Conservation (phyloP, 2,113 vertebrate species). For the Oxyura jamaicensis region DNA sequence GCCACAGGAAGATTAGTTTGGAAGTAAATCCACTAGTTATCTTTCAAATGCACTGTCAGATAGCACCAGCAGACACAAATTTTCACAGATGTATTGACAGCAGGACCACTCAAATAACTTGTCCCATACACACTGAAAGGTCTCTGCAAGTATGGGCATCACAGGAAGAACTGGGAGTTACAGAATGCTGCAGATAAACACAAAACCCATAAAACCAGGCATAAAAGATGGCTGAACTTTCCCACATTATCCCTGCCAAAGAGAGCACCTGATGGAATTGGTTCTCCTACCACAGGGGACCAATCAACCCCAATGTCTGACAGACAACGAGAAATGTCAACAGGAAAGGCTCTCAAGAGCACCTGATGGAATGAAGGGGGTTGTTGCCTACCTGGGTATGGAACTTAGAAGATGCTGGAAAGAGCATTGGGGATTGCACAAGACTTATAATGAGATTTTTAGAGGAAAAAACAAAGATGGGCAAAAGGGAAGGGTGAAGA, state of each 20-base stretch:
- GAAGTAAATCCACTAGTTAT: neutral
- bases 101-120: neutral
- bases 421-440: neutral
- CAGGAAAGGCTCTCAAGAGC: neutral
- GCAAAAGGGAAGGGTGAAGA: neutral
- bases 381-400: neutral
- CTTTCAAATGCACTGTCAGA: neutral
- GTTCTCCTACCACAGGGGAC: neutral
- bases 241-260: neutral
- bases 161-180: neutral
- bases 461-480: neutral
- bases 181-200: neutral
- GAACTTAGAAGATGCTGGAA: neutral
- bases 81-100: neutral
- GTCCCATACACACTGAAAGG: neutral
- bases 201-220: neutral
- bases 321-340: neutral
- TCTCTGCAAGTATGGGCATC: neutral
- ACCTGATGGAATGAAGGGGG: neutral
- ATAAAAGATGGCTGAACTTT: neutral
- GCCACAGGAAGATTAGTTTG: neutral
- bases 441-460: neutral
- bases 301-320: neutral
- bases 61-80: neutral
- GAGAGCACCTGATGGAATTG: neutral